phyloP scores from a whole-genome alignment of 2,888 invertebrate genomes.

The Syrphus vitripennis region DNA sequence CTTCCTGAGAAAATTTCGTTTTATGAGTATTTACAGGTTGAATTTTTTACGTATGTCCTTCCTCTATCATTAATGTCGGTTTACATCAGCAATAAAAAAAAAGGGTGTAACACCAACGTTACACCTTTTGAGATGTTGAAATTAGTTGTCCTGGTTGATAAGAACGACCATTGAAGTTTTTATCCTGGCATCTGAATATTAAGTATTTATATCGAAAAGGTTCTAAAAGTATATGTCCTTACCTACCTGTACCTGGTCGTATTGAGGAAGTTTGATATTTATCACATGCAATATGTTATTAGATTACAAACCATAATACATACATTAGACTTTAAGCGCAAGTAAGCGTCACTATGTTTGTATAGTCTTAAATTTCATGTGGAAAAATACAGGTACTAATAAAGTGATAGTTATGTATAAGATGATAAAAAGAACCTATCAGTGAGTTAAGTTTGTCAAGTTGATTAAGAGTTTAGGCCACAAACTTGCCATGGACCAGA shows the following conservation, averaged over 20 bases:
- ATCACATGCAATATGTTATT: not conserved
- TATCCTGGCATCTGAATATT: not conserved
- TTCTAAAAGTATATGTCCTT: not conserved
- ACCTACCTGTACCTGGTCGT: too few species aligned
- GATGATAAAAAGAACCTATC: too few species aligned
- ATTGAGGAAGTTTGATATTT: not conserved
- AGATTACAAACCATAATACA: not conserved
- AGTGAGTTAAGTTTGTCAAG: too few species aligned
- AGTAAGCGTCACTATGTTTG: not conserved
- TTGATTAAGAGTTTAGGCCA: too few species aligned
- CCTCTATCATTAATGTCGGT: not conserved
- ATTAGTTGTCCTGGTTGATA: not conserved
- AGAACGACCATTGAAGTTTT: not conserved
- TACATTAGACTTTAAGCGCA: not conserved
- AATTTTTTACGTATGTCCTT: not conserved
- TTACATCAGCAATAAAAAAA: not conserved
- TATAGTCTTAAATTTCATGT: not conserved
- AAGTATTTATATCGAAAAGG: not conserved
- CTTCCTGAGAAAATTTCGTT: not conserved
- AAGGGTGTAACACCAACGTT: not conserved
- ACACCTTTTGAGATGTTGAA: not conserved
- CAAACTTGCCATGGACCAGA: too few species aligned
- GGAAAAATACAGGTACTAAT: too few species aligned
- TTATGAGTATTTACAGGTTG: not conserved
- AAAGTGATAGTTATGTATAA: not conserved